Percentiles rank a stretch among this genome's conserved stretches.
phyloP scores from a whole-genome alignment of 2,797 vertebrate species.

The Leuciscus waleckii region DNA sequence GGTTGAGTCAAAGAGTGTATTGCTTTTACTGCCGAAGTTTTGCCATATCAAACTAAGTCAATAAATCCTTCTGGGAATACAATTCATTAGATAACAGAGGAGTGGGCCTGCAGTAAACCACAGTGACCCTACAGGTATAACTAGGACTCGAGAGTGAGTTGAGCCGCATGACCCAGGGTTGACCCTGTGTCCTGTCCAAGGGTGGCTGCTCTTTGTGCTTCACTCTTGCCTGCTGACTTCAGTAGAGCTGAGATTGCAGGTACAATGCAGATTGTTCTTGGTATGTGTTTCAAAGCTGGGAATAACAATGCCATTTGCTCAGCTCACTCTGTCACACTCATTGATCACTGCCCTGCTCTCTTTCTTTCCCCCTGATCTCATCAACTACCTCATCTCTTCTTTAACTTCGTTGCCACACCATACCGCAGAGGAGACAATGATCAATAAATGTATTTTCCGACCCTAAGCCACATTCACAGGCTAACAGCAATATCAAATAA shows the following conservation, averaged over 20 bases:
- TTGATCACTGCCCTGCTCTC: conserved; percentile 39
- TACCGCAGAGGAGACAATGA: neutral
- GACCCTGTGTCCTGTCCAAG: conserved; percentile 81
- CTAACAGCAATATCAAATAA: neutral
- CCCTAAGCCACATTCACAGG: neutral
- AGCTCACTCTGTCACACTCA: conserved; percentile 57
- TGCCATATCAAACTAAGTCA: conserved; percentile 44
- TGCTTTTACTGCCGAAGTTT: conserved; percentile 63
- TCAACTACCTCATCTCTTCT: conserved; percentile 64
- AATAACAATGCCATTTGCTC: conserved; percentile 85
- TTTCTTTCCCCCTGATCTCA: conserved; percentile 70
- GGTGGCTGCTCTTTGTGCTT: conserved; percentile 80
- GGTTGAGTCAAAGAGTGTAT: conserved; percentile 71
- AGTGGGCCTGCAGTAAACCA: conserved; percentile 32
- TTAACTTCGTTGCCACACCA: conserved; percentile 14
- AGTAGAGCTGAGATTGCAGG: conserved; percentile 88
- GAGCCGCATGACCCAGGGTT: conserved; percentile 74
- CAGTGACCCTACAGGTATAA: conserved; percentile 27
- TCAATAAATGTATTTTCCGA: neutral
- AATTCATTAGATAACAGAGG: conserved; percentile 34
- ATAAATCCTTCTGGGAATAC: conserved; percentile 31
- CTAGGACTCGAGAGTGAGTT: conserved; percentile 42
- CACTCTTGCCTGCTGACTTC: conserved; percentile 81
- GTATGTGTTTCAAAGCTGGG: conserved; percentile 79
- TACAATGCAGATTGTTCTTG: conserved; percentile 90